Evolutionary conservation across 2,888 invertebrate genomes (phyloP), one percentile per base, ranked within the genome.

Genomic region (Eledone cirrhosa): DNA sequence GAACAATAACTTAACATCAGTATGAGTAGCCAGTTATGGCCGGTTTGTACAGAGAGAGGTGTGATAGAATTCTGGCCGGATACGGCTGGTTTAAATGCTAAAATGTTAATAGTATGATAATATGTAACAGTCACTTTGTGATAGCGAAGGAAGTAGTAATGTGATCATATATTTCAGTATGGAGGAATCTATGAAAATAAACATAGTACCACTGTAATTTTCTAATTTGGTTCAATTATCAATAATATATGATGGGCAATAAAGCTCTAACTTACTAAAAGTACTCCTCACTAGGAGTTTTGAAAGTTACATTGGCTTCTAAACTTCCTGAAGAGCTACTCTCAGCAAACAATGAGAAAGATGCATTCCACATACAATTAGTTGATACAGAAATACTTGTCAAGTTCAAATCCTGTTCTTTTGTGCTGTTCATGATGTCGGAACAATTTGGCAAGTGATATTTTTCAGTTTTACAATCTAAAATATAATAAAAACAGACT

Each of bases 281-380:
- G 77, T 87, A 89, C 69, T 89, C 89, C 53, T 87, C 87, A 78
- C 86, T 86, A 0, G 88, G 86, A 48, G 83, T 85, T 72, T 83
- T 84, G 33, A 84, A 78, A 65, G 76, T 80, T 16, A 81, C 77
- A 78, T 82, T 69, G 27, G 78, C 53, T 69, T 78, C 76, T 22
- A 81, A 41, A 63, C 78, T 79, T 48, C 81, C 79, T 24, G 82
- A 81, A 29, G 80, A 59, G 59, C 79, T 82, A 29, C 81, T 78
- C 13, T 78, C 78, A 13, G 72, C 72, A 72, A 72, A 72, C 41
- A 72, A 22, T 1, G 72, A 72, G n/a, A 72, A 72, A n/a, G 72
- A 72, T n/a, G 72, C 72, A 33, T 72, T 72, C 72, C 72, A 72
- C 41, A 72, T 72, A 72, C 72, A 72, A 22, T 72, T 72, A 14